Conservation (phyloP, 2,113 vertebrate genomes). For the Salvelinus sp. region DNA sequence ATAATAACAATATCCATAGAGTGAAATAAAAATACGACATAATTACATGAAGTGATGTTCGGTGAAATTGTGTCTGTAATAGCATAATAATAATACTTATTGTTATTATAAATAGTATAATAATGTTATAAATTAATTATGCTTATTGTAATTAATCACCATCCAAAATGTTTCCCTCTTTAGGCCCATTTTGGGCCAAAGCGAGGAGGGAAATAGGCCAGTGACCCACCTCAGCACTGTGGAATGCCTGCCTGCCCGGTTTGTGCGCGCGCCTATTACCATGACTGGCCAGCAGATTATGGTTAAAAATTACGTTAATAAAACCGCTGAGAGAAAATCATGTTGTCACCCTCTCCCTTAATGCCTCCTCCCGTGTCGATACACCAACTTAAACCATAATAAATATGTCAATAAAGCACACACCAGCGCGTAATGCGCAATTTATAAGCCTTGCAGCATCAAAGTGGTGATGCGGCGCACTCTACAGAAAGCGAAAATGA, state of each 20-base stretch:
- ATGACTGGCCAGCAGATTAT: conserved; percentile 26
- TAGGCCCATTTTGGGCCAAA: conserved; percentile 20
- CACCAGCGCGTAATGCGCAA: conserved; percentile 49
- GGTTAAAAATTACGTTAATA: conserved; percentile 47
- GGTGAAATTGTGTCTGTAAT: too few relatives aligned
- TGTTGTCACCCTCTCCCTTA: conserved; percentile 43
- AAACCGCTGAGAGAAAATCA: conserved; percentile 49
- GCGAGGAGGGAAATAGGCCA: conserved; percentile 20
- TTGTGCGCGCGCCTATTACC: conserved; percentile 12
- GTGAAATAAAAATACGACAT: neutral
- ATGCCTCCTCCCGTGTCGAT: conserved; percentile 29
- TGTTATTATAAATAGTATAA: neutral
- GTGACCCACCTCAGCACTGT: conserved; percentile 15
- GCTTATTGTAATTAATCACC: conserved; percentile 2
- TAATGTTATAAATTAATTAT: neutral
- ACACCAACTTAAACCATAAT: conserved; percentile 34
- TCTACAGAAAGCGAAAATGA: conserved; percentile 56
- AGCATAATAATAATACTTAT: neutral
- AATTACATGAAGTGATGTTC: neutral
- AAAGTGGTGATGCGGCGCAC: conserved; percentile 72
- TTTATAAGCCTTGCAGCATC: conserved; percentile 64
- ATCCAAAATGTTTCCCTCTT: conserved; percentile 6
- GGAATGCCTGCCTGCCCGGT: conserved; percentile 16
- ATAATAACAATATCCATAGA: neutral
- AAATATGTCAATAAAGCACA: conserved; percentile 59